Base-by-base conservation (phyloP, 1,140 invertebrate genomes). In the Trichonephila clavipes region DNA sequence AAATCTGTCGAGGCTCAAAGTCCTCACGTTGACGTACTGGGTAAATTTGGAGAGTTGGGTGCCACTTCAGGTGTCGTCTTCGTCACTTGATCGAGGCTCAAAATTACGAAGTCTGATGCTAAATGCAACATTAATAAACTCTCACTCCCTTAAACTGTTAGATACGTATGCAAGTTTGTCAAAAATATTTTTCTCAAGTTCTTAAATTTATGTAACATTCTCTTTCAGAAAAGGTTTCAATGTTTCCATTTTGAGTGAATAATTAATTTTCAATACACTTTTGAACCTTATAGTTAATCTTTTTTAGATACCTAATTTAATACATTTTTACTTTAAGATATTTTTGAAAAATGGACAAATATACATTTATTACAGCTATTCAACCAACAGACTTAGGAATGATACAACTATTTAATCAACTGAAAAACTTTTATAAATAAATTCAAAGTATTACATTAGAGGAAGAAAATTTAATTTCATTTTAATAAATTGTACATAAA, bases 401-500 rank as follows among this genome's bases (percentile, higher is more conserved):
- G 64, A 66, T 66, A n/a, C 34, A 40, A 66, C 7, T 24, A 19
- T 24, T 69, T 21, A 69, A 69, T 69, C n/a, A 77, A 77, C 10
- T 77, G 14, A 72, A 77, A 77, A 19, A 18, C 72, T 16, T 14
- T 77, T 77, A 7, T 34, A 77, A 77, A 77, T 77, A 77, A 72
- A 34, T 77, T 19, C 34, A 16, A 77, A 18, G 6, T 16, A 77
- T 77, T 40, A 77, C 28, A 40, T 77, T 77, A 77, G 72, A 77
- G 72, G 72, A 77, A 77, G 72, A 77, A 77, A 77, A 77, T 77
- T 77, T 77, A 77, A 77, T 77, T 77, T 40, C 72, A 77, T 77
- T 77, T 77, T 77, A 77, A 77, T 77, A 77, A 77, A 77, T 77
- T 77, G 72, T 77, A 77, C 72, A 77, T 77, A 77, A 77, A 77